Conservation (phyloP, 64 coral and sea anemone species). For the Anthopleura sola region DNA sequence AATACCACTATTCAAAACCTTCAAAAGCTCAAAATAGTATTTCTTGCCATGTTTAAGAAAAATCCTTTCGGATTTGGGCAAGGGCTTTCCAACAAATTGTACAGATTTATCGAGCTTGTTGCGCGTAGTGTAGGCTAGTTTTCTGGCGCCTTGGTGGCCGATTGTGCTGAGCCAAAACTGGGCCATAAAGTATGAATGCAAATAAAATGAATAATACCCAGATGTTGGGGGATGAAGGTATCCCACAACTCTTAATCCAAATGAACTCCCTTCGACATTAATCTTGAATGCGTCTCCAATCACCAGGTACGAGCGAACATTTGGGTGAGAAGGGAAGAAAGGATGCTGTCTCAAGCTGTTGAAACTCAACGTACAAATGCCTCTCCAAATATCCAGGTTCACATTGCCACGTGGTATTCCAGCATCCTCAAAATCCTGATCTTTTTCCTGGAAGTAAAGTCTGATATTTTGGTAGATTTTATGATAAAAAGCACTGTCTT, state of each 20-base stretch:
- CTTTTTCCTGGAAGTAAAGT: no score
- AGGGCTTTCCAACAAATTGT: neutral
- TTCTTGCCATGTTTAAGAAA: neutral
- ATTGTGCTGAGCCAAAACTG: constrained; percentile 2
- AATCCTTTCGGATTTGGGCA: neutral
- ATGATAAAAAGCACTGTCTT: no score
- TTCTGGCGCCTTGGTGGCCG: neutral
- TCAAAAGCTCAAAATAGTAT: constrained; percentile 13
- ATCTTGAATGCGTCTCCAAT: neutral
- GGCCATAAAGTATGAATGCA: neutral
- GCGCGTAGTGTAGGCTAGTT: neutral
- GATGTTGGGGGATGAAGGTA: neutral
- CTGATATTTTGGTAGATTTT: no score
- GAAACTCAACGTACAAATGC: neutral
- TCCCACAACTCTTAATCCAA: constrained; percentile 6
- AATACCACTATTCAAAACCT: neutral
- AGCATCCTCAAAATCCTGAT: no score
- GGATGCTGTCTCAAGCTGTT: neutral
- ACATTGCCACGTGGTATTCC: neutral
- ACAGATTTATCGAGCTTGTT: neutral
- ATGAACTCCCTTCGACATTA: neutral
- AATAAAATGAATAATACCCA: constrained; percentile 16
- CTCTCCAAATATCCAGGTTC: neutral
- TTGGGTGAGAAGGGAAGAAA: neutral
- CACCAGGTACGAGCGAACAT: neutral